Evolutionary conservation across 2,888 invertebrate genomes (phyloP).

Genomic region (Xylocampa areola): DNA sequence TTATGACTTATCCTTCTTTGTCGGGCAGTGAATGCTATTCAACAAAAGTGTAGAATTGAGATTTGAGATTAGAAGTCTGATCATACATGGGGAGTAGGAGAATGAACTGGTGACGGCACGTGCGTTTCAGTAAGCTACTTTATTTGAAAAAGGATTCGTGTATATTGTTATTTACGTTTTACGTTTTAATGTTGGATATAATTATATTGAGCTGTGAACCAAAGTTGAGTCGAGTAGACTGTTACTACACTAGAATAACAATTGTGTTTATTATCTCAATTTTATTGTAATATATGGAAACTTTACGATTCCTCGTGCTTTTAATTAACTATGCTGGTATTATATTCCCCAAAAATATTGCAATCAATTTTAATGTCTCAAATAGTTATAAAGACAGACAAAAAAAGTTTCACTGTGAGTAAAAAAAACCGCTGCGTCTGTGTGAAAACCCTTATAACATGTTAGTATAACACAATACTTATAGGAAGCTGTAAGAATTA

Average conservation of each 20-base stretch:
- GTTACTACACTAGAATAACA: too few species aligned
- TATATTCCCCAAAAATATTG: not conserved
- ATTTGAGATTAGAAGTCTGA: not conserved
- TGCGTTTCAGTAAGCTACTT: constrained; percentile 26
- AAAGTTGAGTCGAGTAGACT: too few species aligned
- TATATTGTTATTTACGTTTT: not conserved
- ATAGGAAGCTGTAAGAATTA: too few species aligned
- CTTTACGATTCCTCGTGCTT: constrained; percentile 30
- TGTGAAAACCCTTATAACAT: too few species aligned
- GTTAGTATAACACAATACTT: too few species aligned
- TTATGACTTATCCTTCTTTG: constrained; percentile 40
- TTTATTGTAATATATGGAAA: not conserved
- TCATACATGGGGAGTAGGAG: not conserved
- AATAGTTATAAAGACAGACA: too few species aligned
- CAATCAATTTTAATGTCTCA: too few species aligned
- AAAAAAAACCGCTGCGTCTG: too few species aligned
- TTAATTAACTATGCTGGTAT: constrained; percentile 20
- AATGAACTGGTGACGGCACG: constrained; percentile 3
- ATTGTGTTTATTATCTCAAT: too few species aligned
- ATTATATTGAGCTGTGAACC: not conserved
- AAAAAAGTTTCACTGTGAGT: too few species aligned
- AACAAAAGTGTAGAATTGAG: constrained; percentile 21
- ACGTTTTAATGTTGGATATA: not conserved
- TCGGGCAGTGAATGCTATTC: constrained; percentile 23
- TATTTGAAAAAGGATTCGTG: constrained; percentile 41